Evolutionary conservation across 2,113 vertebrate genomes (phyloP), one percentile per base, ranked within the genome.

Genomic region (Phrynosoma blainvillii): DNA sequence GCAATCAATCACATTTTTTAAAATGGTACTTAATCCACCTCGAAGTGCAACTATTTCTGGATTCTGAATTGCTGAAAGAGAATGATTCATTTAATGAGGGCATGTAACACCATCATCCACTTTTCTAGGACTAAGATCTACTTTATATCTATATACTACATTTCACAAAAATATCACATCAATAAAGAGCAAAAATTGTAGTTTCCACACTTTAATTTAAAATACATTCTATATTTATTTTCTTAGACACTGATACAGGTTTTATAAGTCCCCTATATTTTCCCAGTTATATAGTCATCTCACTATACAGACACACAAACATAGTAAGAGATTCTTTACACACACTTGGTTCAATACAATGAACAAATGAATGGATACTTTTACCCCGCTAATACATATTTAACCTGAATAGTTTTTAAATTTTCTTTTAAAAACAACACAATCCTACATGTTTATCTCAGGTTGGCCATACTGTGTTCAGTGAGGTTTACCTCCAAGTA

Each of bases 1-100:
- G 95, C 98, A 99, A 95, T 99, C 99, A 32, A 99, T 99, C 88
- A 99, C 99, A 84, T 98, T 99, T 97, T 99, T 99, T 87, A 99
- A 95, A 93, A 99, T 99, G 92, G 99, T 99, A 96, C 98, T 98
- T 86, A 99, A 97, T 75, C 99, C 98, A 84, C 98, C 99, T 40
- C 98, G 96, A 95, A 98, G 98, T 89, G 99, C 98, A 93, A 99
- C 99, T 89, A 99, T 97, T 93, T 99, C 98, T 0, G 99, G 98
- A 97, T 99, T 99, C 94, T 99, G 99, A 97, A 99, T 96, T 85
- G 98, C 99, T 99, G 95, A 82, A 96, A 80, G 59, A 88, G 89
- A 92, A 5, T 0, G 32, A 88, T 75, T 85, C 0, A 47, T 30
- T 90, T 47, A 89, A 0, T 0, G 1, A 20, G 4, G 75, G 18